phyloP scores from a whole-genome alignment of 2,797 vertebrate species.

The Sternarchorhynchus goeldii region DNA sequence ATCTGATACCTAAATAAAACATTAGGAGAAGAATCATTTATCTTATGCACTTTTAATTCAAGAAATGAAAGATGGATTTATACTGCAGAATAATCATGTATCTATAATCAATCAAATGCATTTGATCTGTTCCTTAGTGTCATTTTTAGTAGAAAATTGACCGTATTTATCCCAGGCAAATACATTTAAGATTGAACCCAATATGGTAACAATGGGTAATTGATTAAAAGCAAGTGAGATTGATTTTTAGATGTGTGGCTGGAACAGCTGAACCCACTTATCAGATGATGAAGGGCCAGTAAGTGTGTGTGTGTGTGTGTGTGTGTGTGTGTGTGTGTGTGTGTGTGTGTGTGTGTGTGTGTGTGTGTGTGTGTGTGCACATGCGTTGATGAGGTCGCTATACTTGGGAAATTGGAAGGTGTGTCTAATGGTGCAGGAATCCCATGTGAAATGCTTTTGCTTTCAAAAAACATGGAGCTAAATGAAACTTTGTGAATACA shows the following conservation, averaged over 20 bases:
- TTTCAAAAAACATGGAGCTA: too few relatives aligned
- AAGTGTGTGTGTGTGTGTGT: conserved; percentile 22
- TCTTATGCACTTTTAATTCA: background rate
- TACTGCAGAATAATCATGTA: background rate
- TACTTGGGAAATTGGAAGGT: too few relatives aligned
- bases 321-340: conserved; percentile 18
- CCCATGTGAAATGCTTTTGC: too few relatives aligned
- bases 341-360: conserved; percentile 14
- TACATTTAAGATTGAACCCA: background rate
- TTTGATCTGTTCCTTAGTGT: background rate
- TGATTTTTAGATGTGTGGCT: conserved; percentile 3
- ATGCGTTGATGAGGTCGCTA: too few relatives aligned
- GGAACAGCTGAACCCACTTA: conserved; percentile 31
- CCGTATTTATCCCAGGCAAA: background rate
- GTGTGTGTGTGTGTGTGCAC: conserved; percentile 21
- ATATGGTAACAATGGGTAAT: conserved; percentile 2
- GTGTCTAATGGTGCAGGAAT: too few relatives aligned
- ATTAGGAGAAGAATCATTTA: background rate
- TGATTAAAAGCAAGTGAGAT: conserved; percentile 19
- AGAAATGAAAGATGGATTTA: background rate
- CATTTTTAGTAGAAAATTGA: background rate
- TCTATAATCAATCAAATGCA: conserved; percentile 1
- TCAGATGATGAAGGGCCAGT: background rate
- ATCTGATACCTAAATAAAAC: background rate
- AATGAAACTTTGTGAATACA: too few relatives aligned